A percentile compares a stretch with the other conserved stretches of the same genome.
phyloP scores from a whole-genome alignment of 2,888 invertebrate genomes.

The Aspidapion aeneum region DNA sequence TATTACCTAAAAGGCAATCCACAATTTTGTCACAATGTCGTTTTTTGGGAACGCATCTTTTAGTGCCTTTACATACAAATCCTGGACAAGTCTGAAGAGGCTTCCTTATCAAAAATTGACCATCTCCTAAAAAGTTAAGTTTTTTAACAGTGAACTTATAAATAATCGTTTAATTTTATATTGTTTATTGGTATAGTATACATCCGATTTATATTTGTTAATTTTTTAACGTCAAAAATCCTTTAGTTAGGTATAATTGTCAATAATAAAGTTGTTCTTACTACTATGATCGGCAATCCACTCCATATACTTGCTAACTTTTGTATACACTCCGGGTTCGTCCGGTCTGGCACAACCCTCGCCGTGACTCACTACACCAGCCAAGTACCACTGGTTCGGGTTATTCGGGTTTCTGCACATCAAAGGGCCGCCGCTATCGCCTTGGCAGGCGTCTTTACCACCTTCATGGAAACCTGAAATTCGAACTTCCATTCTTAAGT shows the following conservation, averaged over 20 bases:
- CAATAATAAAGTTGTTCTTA: no score
- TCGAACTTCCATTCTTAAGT: no score
- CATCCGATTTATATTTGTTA: no score
- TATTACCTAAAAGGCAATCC: constrained; percentile 63
- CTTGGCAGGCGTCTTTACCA: constrained; percentile 82
- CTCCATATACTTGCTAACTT: constrained; percentile 68
- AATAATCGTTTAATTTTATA: no score
- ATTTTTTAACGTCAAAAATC: no score
- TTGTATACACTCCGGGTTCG: constrained; percentile 81
- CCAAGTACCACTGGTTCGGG: constrained; percentile 71
- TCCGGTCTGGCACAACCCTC: constrained; percentile 77
- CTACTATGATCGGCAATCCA: constrained; percentile 67
- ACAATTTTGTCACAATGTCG: constrained; percentile 68
- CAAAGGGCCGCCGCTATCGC: constrained; percentile 82
- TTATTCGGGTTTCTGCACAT: constrained; percentile 70
- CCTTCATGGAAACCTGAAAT: constrained; percentile 68
- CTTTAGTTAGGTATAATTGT: no score
- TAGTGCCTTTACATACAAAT: constrained; percentile 62
- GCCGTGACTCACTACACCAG: constrained; percentile 83
- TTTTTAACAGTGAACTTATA: no score
- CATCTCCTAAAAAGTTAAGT: constrained; percentile 48
- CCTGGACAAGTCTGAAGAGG: constrained; percentile 70
- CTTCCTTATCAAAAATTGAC: constrained; percentile 48
- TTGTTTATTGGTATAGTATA: no score
- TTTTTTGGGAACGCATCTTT: constrained; percentile 62